Evolutionary conservation across 2,888 invertebrate genomes (phyloP), one percentile per base, ranked within the genome.

Genomic region (Tipula vernalis): DNA sequence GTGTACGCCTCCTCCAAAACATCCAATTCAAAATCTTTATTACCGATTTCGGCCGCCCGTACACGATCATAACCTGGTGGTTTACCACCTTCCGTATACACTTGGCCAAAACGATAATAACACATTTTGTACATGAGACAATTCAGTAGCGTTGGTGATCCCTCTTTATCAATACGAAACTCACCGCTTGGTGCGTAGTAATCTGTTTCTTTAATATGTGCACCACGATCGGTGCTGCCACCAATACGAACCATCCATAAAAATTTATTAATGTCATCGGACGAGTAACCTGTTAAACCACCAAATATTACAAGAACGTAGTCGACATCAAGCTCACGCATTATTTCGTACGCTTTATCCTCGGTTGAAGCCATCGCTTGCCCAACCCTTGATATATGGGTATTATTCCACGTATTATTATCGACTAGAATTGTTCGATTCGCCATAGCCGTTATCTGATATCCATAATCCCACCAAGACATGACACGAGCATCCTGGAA

Each of bases 381-480:
- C 0, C 99, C 99, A 0, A 99, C 99, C 88, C 98, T 94, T 8
- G 98, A 99, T 90, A 99, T 99, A 92, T 99, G 99, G 13, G 99
- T 99, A 91, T 99, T 99, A 92, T 99, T 99, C 99, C 99, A 99
- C 0, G 99, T 99, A 90, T 99, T 99, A 91, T 99, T 99, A 91
- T 99, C 99, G 87, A 99, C 99, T 89, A 99, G 93, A 89, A 99
- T 98, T 0, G 99, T 99, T 83, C 98, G 94, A 92, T 99, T 99
- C 15, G 99, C 99, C 99, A 99, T 99, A 0, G 99, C 98, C 0
- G 99, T 99, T 92, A 99, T 99, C 92, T 98, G 98, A 92, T 99
- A 99, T 0, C 99, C 99, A 92, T 99, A 99, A 94, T 99, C 98
- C 98, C 99, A 99, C 99, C 99, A 99, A 0, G 98, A 98, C 99